These are phyloP conservation scores for Drosophila colorata DNA, from an alignment of 2,888 invertebrate genomes.

Conservation along the genomic window DNA sequence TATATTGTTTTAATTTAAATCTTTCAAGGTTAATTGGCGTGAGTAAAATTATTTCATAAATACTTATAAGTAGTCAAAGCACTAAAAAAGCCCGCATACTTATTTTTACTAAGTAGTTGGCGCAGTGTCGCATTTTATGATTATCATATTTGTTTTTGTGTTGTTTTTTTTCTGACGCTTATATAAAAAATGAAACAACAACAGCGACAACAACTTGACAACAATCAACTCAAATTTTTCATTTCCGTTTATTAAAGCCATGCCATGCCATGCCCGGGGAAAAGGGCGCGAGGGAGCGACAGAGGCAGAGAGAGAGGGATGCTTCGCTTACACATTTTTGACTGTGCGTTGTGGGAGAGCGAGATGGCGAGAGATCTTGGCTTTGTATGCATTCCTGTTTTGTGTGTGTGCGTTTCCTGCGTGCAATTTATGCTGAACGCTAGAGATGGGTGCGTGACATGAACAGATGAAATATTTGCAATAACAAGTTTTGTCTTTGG, in stretches of 20 bases:
- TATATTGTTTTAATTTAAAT: not conserved
- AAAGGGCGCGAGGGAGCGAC: slow-evolving; percentile 7
- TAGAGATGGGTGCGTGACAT: slow-evolving; percentile 38
- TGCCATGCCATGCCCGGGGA: slow-evolving; percentile 22
- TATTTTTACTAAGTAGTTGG: slow-evolving; percentile 40
- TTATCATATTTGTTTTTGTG: slow-evolving; percentile 41
- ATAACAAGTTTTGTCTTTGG: too few relatives aligned
- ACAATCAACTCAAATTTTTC: slow-evolving; percentile 80
- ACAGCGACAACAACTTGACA: slow-evolving; percentile 68
- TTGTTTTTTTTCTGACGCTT: slow-evolving; percentile 36
- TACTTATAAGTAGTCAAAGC: slow-evolving; percentile 20
- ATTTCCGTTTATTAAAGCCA: slow-evolving; percentile 77
- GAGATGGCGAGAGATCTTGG: slow-evolving; percentile 3
- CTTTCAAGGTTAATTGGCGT: slow-evolving; percentile 70
- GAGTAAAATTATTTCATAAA: slow-evolving; percentile 54
- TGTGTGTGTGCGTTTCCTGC: slow-evolving; percentile 62
- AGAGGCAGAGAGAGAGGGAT: slow-evolving; percentile 10
- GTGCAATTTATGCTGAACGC: slow-evolving; percentile 66
- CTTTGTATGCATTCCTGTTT: slow-evolving; percentile 12
- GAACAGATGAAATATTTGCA: not conserved
- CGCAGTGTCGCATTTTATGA: slow-evolving; percentile 34
- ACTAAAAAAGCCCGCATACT: slow-evolving; percentile 57
- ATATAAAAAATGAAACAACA: slow-evolving; percentile 38
- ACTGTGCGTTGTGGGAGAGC: slow-evolving; percentile 5
- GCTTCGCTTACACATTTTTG: slow-evolving; percentile 31